Percentiles rank a stretch among this genome's conserved stretches.
phyloP scores from a whole-genome alignment of 1,140 invertebrate species.

The Drosophila baimaii region DNA sequence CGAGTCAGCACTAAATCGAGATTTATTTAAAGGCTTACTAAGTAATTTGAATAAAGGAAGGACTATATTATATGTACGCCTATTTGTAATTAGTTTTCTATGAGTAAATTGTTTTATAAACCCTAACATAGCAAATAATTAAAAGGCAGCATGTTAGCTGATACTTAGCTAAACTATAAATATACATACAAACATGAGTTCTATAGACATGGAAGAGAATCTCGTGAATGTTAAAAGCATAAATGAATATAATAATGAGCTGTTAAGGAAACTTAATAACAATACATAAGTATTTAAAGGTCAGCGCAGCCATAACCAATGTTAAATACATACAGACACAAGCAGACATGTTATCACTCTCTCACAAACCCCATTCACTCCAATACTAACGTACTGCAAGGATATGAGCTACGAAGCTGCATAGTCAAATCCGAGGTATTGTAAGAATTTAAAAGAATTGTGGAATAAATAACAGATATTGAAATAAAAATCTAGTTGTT shows the following conservation, averaged over 20 bases:
- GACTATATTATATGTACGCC: conserved; percentile 50
- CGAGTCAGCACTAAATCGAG: conserved; percentile 29
- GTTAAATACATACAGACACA: conserved; percentile 51
- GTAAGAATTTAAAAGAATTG: conserved; percentile 46
- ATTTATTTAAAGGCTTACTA: conserved; percentile 55
- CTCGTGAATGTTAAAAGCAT: conserved; percentile 58
- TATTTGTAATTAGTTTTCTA: conserved; percentile 83
- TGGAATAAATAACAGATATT: conserved; percentile 61
- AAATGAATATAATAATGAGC: conserved; percentile 43
- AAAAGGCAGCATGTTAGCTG: conserved; percentile 52
- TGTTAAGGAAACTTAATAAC: conserved; percentile 66
- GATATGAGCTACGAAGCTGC: conserved; percentile 17
- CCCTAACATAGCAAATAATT: conserved; percentile 47
- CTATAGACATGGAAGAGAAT: conserved; percentile 26
- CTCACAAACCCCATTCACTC: conserved; percentile 31
- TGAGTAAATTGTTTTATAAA: conserved; percentile 72
- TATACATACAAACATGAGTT: conserved; percentile 18
- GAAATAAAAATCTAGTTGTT: not conserved
- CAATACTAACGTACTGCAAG: conserved; percentile 36
- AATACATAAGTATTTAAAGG: conserved; percentile 34
- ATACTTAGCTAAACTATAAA: conserved; percentile 61
- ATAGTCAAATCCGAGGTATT: conserved; percentile 36
- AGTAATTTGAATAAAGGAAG: conserved; percentile 22
- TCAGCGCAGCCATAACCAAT: conserved; percentile 64
- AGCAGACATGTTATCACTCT: conserved; percentile 39